Base-by-base conservation (phyloP, 2,113 vertebrate genomes). In the Clarias magur region DNA sequence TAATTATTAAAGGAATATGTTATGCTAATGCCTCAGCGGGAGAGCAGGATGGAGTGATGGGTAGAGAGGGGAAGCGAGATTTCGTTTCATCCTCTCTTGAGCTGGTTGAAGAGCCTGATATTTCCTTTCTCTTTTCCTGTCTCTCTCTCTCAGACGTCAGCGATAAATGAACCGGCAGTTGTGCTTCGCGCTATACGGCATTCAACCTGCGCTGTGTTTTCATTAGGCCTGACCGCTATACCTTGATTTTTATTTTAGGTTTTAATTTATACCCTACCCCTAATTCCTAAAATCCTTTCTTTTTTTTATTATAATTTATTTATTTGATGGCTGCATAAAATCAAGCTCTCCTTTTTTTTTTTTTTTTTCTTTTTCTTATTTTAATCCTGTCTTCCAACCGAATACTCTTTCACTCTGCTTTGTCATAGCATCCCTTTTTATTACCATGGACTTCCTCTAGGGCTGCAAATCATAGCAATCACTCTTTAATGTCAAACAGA, bases 1-100 rank as follows among this genome's bases (percentile, higher is more conserved):
- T 60, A 86, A 89, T 89, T 85, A 85, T 72, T 85, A 48, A 75
- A 42, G 56, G 84, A 86, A 72, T 86, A 38, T 83, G 59, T 88
- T 85, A 67, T 88, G 87, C 56, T 85, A 82, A 88, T 88, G 27
- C 59, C 79, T 23, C 79, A 42, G 79, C 25, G 19, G 54, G 57
- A 56, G 60, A 53, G 59, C 38, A 78, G 30, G 83, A 59, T 38
- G 19, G 68, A 59, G 54, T 76, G 72, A 60, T 21, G 9, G 19
- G 30, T 30, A 25, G 10, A 80, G 27, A 21, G 56, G 11, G 56
- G 42, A 34, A 17, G 48, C 13, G 67, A 13, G 68, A 48, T 59
- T 21, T 56, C 48, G 12, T 80, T 80, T 80, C 56, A 17, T 11
- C 27, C 79, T 59, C 56, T 60, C 1, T 60, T 80, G 27, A 80